phyloP scores from a whole-genome alignment of 1,140 invertebrate genomes.

The Hestina assimilis region DNA sequence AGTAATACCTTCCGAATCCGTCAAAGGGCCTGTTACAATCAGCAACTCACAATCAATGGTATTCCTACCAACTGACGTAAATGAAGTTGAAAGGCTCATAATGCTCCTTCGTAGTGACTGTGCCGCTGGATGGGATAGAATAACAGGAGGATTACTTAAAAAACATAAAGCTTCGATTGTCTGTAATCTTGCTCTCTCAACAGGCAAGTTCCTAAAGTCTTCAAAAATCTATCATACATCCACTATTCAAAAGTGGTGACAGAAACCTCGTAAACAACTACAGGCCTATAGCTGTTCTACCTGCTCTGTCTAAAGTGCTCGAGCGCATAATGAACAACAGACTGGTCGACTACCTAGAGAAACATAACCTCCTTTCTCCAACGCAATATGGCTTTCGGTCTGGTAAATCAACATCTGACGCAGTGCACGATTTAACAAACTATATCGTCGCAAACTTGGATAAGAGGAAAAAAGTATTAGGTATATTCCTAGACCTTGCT shows the following conservation, averaged over 20 bases:
- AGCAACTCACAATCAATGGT: neutral
- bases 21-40: neutral
- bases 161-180: neutral
- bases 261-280: neutral
- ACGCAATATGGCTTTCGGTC: too few species aligned
- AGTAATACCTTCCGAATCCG: neutral
- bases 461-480: too few species aligned
- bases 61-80: neutral
- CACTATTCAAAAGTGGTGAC: neutral
- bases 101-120: slow-evolving; percentile 2
- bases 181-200: neutral
- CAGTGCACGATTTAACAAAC: too few species aligned
- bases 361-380: too few species aligned
- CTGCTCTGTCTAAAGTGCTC: neutral
- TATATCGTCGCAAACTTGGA: too few species aligned
- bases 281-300: neutral
- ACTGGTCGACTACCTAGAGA: too few species aligned
- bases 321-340: neutral
- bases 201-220: neutral
- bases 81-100: neutral
- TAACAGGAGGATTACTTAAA: neutral
- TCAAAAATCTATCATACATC: neutral
- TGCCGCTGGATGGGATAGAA: neutral
- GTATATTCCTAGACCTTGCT: too few species aligned
- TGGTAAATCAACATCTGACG: too few species aligned